Conservation (phyloP, 1,140 invertebrate species). For the Drosophila neocordata region DNA sequence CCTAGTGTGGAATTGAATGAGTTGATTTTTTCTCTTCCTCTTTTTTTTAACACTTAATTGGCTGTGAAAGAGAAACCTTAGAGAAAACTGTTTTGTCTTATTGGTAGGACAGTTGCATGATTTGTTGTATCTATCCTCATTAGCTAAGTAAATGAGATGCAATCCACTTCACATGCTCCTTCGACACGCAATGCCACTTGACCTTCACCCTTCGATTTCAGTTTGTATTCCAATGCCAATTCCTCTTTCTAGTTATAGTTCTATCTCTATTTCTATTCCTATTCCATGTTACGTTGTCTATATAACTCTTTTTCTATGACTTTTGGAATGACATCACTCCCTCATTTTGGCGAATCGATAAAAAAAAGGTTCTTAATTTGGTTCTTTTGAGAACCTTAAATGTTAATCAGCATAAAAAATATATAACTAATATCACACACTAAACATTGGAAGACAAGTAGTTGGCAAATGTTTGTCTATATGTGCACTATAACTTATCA, state of each 20-base stretch:
- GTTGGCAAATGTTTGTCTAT: background rate
- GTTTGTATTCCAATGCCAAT: conserved; percentile 30
- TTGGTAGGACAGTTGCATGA: background rate
- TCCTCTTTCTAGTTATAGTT: conserved; percentile 4
- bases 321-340: conserved; percentile 2
- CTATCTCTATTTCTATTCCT: conserved; percentile 9
- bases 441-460: background rate
- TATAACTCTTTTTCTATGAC: background rate
- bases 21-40: too few relatives aligned
- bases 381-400: background rate
- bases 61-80: background rate
- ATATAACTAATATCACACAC: background rate
- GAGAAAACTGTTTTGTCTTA: background rate
- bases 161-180: background rate
- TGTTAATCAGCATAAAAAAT: background rate
- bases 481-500: background rate
- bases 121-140: background rate
- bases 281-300: background rate
- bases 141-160: conserved; percentile 11
- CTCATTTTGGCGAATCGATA: conserved; percentile 3
- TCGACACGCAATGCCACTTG: conserved; percentile 6
- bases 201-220: background rate
- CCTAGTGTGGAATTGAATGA: too few relatives aligned
- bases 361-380: background rate
- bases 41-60: too few relatives aligned